Conservation (phyloP, 2,888 invertebrate species). For the Caenorhabditis sp. region DNA sequence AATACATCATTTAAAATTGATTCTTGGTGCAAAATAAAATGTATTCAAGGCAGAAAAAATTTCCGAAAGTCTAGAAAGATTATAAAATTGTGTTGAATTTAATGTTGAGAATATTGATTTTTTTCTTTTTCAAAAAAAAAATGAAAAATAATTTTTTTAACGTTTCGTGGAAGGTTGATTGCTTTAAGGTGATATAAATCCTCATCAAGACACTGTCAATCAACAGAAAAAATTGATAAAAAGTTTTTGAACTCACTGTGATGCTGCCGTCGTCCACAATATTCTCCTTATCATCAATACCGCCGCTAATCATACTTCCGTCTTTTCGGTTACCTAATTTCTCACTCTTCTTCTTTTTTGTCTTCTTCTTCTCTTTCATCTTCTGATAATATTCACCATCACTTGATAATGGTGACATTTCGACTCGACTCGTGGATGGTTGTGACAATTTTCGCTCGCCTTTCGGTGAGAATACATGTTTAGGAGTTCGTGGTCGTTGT, state of each 20-base stretch:
- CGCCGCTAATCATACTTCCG: neutral
- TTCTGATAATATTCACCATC: neutral
- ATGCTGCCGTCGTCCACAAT: conserved; percentile 7
- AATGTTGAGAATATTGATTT: too few species aligned
- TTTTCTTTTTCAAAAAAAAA: too few species aligned
- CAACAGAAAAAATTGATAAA: neutral
- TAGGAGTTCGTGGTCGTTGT: conserved; percentile 27
- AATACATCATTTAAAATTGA: too few species aligned
- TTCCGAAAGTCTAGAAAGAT: too few species aligned
- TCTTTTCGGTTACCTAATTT: neutral
- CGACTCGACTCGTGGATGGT: neutral
- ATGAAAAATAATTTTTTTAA: too few species aligned
- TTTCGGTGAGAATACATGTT: conserved; percentile 20
- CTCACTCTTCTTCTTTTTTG: neutral
- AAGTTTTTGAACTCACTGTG: conserved; percentile 1
- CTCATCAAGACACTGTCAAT: neutral
- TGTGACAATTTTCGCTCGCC: neutral
- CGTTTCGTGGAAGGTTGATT: too few species aligned
- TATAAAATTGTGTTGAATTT: too few species aligned
- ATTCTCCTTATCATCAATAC: conserved; percentile 31
- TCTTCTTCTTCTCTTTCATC: conserved; percentile 5
- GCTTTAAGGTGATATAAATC: neutral
- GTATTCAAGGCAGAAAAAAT: too few species aligned
- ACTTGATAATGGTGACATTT: neutral
- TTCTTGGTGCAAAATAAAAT: too few species aligned